Evolutionary conservation across 1,140 invertebrate genomes (phyloP), one percentile per base, ranked within the genome.

Genomic region (Melitaea cinxia): DNA sequence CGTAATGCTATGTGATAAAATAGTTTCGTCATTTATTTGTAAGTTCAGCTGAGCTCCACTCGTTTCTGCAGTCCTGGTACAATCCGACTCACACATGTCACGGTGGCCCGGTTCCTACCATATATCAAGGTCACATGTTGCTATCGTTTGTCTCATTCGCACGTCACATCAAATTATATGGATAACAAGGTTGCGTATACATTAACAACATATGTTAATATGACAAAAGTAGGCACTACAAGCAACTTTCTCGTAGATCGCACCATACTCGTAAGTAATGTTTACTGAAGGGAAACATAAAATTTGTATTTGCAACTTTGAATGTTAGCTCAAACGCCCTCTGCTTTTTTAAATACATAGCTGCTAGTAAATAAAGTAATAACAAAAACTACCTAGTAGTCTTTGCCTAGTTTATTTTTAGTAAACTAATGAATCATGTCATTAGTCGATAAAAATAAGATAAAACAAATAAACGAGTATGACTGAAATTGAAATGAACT

Each of bases 41-140:
- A 9, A 39, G 6, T 47, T 58, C n/a, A 35, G 42, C n/a, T 28
- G 26, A 15, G 26, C 54, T 72, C 69, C 53, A 64, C 70, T 66
- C 71, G 53, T 66, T 80, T 79, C 72, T 86, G 77, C 59, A 55
- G 50, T 53, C 82, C 81, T 87, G 62, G 84, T 87, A 87, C 70
- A 72, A 69, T 70, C 59, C 42, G 73, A 78, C 77, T 72, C 79
- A 79, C 81, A 85, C 80, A 83, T 78, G 70, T 78, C 78, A 65
- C 78, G 78, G 77, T 74, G 73, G 74, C 72, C 76, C 64, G 70
- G 73, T 73, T 78, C 73, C 80, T 80, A 77, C 42, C 42, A 76
- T 75, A 76, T 75, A 82, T 84, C 78, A 84, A 83, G 79, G 79
- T 80, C 77, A 74, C 63, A 39, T 74, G 56, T 78, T 71, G 21